Base-by-base conservation (phyloP, 2,888 invertebrate genomes). In the Apamea epomidion region DNA sequence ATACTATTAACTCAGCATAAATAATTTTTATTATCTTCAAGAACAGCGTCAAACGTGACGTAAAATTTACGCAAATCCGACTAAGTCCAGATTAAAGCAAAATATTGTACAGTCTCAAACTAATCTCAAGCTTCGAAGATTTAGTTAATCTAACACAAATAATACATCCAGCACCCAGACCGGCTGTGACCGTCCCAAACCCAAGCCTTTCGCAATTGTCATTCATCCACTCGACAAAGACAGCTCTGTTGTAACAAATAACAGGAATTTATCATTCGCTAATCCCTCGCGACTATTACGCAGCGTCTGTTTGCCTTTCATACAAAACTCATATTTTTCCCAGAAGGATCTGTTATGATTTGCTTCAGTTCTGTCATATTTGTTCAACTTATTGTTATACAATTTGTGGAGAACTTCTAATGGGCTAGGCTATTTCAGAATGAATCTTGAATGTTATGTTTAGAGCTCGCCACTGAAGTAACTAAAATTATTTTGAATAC, bases 141-240 rank as follows among this genome's bases (percentile, higher is more conserved):
- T 76, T 37, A 21, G 51, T 65, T 76, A 78, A 77, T 42, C 18
- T 60, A 80, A 79, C 90, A 92, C 89, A 91, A 83, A 91, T 90
- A 89, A 88, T 86, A 82, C 80, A 82, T 77, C 74, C 75, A 81
- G 74, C n/a, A 62, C 75, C 74, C 85, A 80, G 76, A 81, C 64
- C 76, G 45, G 88, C 85, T 87, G 88, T 87, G 83, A 82, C 79
- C 76, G 72, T 85, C 87, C 87, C 88, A 84, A 81, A 85, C 87
- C 87, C 88, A 88, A 88, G 77, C 83, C 84, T 84, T 91, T 93
- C 93, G 94, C 94, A 94, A 94, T 94, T 92, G 93, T 94, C 91
- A 92, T 90, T 89, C 88, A 90, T 83, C 88, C 87, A 88, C 88
- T 91, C 85, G 80, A 93, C 93, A 95, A 94, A 93, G 88, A 89